These are phyloP conservation scores for Heliocidaris tuberculata DNA, from an alignment of 35 echinoderm and acorn worm genomes.

Conservation along the genomic window DNA sequence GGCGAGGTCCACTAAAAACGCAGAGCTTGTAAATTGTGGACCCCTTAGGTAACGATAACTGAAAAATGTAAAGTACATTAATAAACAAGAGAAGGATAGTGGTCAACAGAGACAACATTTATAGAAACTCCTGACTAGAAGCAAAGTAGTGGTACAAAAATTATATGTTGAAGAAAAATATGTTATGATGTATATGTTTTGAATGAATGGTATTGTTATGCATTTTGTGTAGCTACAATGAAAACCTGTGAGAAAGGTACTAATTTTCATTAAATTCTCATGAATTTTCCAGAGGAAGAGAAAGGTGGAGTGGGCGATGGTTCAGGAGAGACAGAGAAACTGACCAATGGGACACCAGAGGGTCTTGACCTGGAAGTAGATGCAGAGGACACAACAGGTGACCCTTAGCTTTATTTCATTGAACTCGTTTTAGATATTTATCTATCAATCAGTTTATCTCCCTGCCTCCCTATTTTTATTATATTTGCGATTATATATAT, in stretches of 20 bases:
- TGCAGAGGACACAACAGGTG: not conserved
- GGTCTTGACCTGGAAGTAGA: constrained; percentile 26
- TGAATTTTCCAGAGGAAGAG: not conserved
- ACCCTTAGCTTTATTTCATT: not conserved
- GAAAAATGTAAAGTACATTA: no score
- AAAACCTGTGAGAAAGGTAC: not conserved
- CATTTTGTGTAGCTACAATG: not conserved
- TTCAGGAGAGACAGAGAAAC: constrained; percentile 20
- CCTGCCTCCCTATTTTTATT: not conserved
- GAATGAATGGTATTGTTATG: no score
- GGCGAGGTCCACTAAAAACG: no score
- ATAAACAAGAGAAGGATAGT: no score
- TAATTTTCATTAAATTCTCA: not conserved
- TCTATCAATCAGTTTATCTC: not conserved
- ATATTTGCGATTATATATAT: no score
- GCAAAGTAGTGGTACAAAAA: no score
- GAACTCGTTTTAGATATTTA: not conserved
- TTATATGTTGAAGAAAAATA: no score
- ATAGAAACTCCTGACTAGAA: no score
- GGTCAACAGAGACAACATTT: no score
- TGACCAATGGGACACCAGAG: constrained; percentile 8
- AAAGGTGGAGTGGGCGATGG: not conserved
- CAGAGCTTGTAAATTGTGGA: no score
- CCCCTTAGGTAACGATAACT: no score
- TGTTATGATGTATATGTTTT: no score